Evolutionary conservation across 2,113 vertebrate genomes (phyloP).

Genomic region (Miniopterus natalensis): DNA sequence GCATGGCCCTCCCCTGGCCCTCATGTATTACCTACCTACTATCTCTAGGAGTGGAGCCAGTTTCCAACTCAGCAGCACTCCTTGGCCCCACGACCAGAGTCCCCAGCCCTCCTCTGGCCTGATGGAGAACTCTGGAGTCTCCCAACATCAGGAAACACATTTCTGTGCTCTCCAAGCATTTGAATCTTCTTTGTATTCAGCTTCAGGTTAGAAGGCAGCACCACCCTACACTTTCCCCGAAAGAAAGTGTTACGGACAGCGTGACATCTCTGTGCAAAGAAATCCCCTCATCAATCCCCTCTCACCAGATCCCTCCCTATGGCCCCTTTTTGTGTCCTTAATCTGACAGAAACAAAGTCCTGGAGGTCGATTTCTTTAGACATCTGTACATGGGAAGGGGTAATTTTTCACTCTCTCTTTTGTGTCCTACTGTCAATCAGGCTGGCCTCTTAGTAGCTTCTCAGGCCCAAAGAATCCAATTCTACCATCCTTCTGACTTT

Average conservation of each 20-base stretch:
- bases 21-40: too few relatives aligned
- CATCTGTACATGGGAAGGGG: neutral
- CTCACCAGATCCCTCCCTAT: neutral
- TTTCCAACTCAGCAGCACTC: neutral
- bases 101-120: neutral
- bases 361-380: neutral
- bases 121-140: neutral
- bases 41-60: neutral
- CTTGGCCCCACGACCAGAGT: neutral
- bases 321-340: neutral
- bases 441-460: neutral
- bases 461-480: neutral
- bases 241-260: neutral
- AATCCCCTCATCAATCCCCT: neutral
- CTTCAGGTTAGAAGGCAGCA: neutral
- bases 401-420: neutral
- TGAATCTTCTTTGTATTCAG: neutral
- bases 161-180: neutral
- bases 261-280: neutral
- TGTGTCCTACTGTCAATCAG: neutral
- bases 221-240: neutral
- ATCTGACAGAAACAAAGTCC: neutral
- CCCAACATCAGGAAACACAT: neutral
- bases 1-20: neutral
- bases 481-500: neutral